These are phyloP conservation scores for Tipula confusa DNA, from an alignment of 2,888 invertebrate genomes.

Conservation along the genomic window DNA sequence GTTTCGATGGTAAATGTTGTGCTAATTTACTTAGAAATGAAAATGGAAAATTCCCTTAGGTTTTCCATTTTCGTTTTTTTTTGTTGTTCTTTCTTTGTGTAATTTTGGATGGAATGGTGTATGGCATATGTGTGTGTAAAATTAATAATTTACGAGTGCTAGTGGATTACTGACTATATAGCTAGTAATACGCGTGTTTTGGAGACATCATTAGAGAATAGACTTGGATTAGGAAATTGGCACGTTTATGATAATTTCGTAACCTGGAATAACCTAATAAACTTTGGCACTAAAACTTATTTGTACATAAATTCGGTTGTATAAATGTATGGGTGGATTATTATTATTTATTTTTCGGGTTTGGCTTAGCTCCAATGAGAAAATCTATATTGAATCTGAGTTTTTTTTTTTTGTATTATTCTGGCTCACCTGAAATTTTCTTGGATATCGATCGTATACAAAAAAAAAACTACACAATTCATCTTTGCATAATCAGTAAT, in stretches of 20 bases:
- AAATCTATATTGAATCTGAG: neutral
- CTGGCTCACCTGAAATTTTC: neutral
- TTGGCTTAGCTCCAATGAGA: neutral
- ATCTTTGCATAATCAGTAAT: neutral
- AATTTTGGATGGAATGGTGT: neutral
- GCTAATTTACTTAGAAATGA: constrained; percentile 5
- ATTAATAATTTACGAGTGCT: neutral
- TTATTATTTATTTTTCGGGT: neutral
- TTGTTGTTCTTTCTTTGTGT: neutral
- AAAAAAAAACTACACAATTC: neutral
- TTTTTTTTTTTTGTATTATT: too few relatives aligned
- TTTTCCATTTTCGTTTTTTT: neutral
- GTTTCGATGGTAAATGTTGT: neutral
- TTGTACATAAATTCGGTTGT: neutral
- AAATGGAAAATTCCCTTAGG: constrained; percentile 6
- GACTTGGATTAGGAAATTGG: neutral
- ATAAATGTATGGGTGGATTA: neutral
- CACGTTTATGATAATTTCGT: neutral
- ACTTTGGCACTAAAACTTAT: neutral
- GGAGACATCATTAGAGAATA: neutral
- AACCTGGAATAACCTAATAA: neutral
- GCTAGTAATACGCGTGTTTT: neutral
- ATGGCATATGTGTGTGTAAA: neutral
- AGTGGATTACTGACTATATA: neutral
- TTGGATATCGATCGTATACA: neutral